Conservation (phyloP, 2,888 invertebrate genomes). For the Odontocerum albicorne region DNA sequence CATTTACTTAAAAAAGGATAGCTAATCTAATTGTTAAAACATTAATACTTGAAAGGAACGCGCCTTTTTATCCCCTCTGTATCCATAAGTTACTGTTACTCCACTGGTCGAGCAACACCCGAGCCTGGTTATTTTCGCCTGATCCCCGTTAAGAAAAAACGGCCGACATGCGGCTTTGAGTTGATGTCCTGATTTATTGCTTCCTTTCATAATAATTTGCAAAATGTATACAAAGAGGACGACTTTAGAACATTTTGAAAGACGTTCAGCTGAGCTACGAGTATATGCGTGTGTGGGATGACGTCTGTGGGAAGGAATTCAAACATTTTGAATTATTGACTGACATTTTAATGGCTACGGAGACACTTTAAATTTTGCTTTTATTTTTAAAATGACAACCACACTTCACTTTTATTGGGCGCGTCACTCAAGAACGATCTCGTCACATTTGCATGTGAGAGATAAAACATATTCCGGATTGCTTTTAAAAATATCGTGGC, state of each 20-base stretch:
- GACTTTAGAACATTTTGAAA: constrained; percentile 5
- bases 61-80: too few species aligned
- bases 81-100: too few species aligned
- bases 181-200: constrained; percentile 39
- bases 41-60: too few species aligned
- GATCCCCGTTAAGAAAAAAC: constrained; percentile 17
- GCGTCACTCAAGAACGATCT: too few species aligned
- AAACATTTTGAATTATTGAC: constrained; percentile 27
- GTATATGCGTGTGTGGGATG: too few species aligned
- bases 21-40: too few species aligned
- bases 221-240: constrained; percentile 30
- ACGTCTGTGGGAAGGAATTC: constrained; percentile 21
- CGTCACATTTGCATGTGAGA: too few species aligned
- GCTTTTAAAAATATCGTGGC: too few species aligned
- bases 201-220: constrained; percentile 37
- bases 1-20: too few species aligned
- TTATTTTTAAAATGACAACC: too few species aligned
- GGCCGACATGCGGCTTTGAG: constrained; percentile 23
- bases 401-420: too few species aligned
- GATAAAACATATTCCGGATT: too few species aligned
- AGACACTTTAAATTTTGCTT: constrained; percentile 23
- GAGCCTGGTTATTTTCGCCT: constrained; percentile 17
- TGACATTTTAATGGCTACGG: constrained; percentile 24
- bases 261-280: constrained; percentile 7
- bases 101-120: not conserved